phyloP scores from a whole-genome alignment of 2,797 vertebrate genomes.

The Numenius phaeopus region DNA sequence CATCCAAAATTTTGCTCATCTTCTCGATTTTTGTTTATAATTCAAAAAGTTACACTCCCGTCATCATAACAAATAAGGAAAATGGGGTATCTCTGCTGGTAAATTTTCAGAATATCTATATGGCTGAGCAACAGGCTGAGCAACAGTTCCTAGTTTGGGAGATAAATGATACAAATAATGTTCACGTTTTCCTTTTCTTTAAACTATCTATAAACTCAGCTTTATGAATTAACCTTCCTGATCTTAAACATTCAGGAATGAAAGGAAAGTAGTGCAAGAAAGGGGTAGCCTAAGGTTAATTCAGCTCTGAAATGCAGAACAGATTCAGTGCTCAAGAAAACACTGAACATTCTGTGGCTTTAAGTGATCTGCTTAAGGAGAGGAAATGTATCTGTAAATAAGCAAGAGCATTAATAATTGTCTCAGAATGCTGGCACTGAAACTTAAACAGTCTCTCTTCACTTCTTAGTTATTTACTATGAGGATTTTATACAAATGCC shows the following conservation, averaged over 20 bases:
- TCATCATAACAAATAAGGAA: background rate
- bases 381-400: conserved; percentile 57
- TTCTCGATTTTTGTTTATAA: background rate
- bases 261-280: background rate
- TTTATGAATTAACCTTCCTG: background rate
- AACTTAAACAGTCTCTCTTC: conserved; percentile 17
- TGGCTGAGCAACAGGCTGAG: background rate
- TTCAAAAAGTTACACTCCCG: background rate
- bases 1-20: background rate
- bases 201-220: background rate
- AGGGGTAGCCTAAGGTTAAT: conserved; percentile 32
- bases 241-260: background rate
- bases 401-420: conserved; percentile 37
- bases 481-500: conserved; percentile 30
- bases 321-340: conserved; percentile 14
- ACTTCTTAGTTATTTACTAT: conserved; percentile 51
- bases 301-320: background rate
- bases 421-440: conserved; percentile 40
- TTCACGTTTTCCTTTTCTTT: background rate
- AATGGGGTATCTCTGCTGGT: background rate
- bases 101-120: background rate
- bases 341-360: background rate
- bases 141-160: background rate
- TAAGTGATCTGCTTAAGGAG: background rate
- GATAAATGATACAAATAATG: background rate